Base-by-base conservation (phyloP, 1,140 invertebrate species). In the Bombus polaris region DNA sequence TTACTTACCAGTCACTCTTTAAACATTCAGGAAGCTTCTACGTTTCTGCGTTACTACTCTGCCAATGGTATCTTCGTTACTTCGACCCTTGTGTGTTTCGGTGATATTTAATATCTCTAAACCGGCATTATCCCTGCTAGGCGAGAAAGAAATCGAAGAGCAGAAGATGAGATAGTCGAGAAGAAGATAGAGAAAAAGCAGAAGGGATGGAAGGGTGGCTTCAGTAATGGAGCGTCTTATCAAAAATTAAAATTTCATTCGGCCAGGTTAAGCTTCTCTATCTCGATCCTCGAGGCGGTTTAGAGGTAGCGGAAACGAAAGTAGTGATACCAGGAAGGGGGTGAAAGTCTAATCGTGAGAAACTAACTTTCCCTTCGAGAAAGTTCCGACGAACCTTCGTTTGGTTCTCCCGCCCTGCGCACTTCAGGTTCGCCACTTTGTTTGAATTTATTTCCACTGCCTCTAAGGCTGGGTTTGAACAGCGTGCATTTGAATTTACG, bases 201-300 rank as follows among this genome's bases (percentile, higher is more conserved):
- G 77, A 82, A 84, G 80, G 77, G 76, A 81, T 37, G n/a, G 84
- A 85, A 86, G 75, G 84, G 81, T 85, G 73, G 42, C 85, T 86
- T 83, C 82, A 83, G 82, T 79, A 85, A 89, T 86, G 87, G 85
- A 73, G 86, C 66, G 87, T 83, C 93, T 95, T 94, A 94, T 95
- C 89, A 95, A 94, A 94, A 93, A 95, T 95, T 94, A 94, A 95
- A 95, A 93, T 94, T 94, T 95, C 93, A 94, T 94, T 94, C 89
- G 90, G 86, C 89, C 86, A 89, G 81, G 85, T 89, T 74, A 74
- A 77, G 79, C 81, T 84, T 68, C 87, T 86, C 87, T 91, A 92
- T 90, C 88, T 83, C 88, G 83, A 87, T 89, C 85, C 88, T 75
- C 79, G 79, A 35, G 80, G 74, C 81, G 66, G 68, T 86, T 76